Conservation (phyloP, 2,888 invertebrate genomes). For the Rhagophthalmus giganteus region DNA sequence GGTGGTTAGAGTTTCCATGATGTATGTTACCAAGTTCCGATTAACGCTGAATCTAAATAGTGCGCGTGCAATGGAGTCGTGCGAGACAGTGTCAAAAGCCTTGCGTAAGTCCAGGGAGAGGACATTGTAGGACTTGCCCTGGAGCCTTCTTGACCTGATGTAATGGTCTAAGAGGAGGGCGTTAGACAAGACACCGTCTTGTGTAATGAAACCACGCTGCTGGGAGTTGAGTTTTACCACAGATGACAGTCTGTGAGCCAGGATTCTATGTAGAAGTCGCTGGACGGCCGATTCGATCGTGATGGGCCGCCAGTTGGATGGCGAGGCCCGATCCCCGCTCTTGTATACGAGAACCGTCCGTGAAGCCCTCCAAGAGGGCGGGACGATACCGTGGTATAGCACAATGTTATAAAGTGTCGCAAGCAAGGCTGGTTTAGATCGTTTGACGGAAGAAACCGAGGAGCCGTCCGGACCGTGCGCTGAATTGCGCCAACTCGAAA, state of each 20-base stretch:
- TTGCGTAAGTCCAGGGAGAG: background rate
- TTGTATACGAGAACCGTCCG: background rate
- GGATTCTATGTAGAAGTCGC: background rate
- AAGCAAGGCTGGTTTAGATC: background rate
- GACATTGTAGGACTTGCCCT: background rate
- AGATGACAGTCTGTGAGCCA: background rate
- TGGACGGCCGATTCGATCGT: background rate
- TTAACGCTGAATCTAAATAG: background rate
- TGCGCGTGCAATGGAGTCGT: background rate
- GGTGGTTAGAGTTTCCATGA: no score
- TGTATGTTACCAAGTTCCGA: background rate
- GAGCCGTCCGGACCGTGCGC: background rate
- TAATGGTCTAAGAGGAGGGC: background rate
- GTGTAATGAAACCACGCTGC: background rate
- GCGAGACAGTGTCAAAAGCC: slow-evolving; percentile 7
- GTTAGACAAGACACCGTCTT: background rate
- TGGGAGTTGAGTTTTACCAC: background rate
- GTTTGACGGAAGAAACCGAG: background rate
- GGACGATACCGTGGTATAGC: background rate
- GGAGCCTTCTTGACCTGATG: background rate
- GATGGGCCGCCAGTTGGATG: background rate
- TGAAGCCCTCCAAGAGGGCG: background rate
- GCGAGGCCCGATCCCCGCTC: background rate
- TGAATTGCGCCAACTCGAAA: background rate
- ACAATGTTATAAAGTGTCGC: background rate